Percentiles rank a stretch among this genome's conserved stretches.
phyloP scores from a whole-genome alignment of 2,797 vertebrate genomes.

The Protosalanx chinensis region DNA sequence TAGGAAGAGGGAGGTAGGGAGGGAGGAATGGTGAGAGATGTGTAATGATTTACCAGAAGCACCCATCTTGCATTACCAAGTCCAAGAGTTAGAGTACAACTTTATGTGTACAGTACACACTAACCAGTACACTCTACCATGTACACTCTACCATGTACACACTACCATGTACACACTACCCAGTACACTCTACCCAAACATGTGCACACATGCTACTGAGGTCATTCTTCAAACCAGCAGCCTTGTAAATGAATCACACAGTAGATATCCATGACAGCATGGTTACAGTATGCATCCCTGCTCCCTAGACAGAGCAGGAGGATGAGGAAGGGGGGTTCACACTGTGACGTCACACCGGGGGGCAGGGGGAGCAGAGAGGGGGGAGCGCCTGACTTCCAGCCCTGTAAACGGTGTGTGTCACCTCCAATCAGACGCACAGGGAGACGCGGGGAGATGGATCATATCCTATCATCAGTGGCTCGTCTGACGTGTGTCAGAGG shows the following conservation, averaged over 20 bases:
- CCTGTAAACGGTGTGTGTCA: slow-evolving; percentile 13
- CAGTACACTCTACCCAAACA: no score
- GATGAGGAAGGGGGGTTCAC: background rate
- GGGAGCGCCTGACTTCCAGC: background rate
- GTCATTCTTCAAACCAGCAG: no score
- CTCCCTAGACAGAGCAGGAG: no score
- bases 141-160: no score
- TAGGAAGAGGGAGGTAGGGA: background rate
- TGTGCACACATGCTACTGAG: no score
- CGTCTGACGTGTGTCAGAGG: slow-evolving; percentile 25
- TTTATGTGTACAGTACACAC: no score
- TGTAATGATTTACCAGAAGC: background rate
- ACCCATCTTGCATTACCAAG: background rate
- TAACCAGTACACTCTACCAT: no score
- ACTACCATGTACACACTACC: no score
- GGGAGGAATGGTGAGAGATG: background rate
- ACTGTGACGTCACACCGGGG: background rate
- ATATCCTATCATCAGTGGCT: slow-evolving; percentile 33
- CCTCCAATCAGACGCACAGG: slow-evolving; percentile 26
- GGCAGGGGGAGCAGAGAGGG: background rate
- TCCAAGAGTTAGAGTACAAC: background rate
- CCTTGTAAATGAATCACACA: no score
- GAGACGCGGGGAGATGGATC: slow-evolving; percentile 22
- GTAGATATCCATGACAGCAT: no score
- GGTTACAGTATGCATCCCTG: no score